These are phyloP conservation scores for Yponomeuta plumbellus DNA, from an alignment of 2,888 invertebrate species.

Conservation along the genomic window DNA sequence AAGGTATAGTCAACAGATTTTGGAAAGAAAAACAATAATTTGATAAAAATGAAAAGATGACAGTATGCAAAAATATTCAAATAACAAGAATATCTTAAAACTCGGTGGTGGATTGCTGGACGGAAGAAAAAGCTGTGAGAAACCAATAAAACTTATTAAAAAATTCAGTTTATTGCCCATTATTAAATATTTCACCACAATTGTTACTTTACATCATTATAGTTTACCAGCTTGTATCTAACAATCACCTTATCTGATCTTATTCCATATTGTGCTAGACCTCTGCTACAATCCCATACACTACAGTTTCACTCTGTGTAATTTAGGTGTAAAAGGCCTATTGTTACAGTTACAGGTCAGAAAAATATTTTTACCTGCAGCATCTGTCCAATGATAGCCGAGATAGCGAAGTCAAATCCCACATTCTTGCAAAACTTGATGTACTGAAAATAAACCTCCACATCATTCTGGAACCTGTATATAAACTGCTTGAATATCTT, in stretches of 20 bases:
- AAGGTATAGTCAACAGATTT: conserved; percentile 32
- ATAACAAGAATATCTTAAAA: background rate
- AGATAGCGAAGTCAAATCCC: conserved; percentile 71
- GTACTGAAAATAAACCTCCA: conserved; percentile 85
- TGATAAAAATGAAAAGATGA: background rate
- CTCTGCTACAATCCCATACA: no score
- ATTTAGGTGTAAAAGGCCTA: background rate
- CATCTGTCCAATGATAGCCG: conserved; percentile 78
- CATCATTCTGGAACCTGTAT: conserved; percentile 81
- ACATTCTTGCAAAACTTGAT: conserved; percentile 86
- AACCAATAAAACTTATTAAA: no score
- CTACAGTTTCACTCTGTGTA: no score
- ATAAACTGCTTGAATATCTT: conserved; percentile 84
- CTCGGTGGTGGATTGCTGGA: background rate
- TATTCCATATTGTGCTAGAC: no score
- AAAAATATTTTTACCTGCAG: conserved; percentile 61
- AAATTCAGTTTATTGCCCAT: no score
- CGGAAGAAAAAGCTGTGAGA: background rate
- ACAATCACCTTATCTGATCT: no score
- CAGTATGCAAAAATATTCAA: background rate
- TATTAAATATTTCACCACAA: no score
- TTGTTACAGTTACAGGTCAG: no score
- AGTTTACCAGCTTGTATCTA: no score
- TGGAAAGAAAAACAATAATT: background rate
- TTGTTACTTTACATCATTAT: no score